phyloP scores from a whole-genome alignment of 2,113 vertebrate species.

The Eulacestoma nigropectus region DNA sequence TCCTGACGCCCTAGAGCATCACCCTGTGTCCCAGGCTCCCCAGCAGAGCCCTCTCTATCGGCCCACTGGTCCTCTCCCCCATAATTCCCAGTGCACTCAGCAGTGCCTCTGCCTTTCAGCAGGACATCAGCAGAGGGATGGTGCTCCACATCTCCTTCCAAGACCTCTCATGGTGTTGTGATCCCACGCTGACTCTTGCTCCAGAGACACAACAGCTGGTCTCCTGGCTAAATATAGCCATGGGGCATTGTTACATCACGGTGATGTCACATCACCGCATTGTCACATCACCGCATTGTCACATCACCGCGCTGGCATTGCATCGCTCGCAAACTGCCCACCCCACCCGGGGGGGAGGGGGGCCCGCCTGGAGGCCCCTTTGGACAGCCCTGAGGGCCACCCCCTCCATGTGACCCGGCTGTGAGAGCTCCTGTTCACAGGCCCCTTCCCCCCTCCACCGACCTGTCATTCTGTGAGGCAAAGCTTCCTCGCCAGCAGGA shows the following conservation, averaged over 20 bases:
- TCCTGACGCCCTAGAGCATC: not conserved
- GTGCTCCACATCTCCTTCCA: not conserved
- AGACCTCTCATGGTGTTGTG: not conserved
- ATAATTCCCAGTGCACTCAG: not conserved
- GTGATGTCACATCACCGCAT: not conserved
- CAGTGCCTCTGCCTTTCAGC: not conserved
- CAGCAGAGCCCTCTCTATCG: not conserved
- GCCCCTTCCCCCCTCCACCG: not conserved
- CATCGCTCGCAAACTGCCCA: accelerated
- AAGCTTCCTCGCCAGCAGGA: not conserved
- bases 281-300: not conserved
- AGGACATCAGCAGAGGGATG: not conserved
- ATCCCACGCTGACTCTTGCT: not conserved
- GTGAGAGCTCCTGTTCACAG: not conserved
- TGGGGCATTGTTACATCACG: not conserved
- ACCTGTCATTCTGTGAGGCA: too few species aligned
- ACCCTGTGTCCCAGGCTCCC: not conserved
- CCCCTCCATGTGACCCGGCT: accelerated
- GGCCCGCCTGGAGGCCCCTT: not conserved
- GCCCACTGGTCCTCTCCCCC: not conserved
- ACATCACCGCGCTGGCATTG: accelerated
- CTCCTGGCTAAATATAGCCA: not conserved
- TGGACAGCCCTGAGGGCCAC: not conserved
- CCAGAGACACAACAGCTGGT: not conserved
- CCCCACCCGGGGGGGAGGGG: not conserved